These are phyloP conservation scores for Argyrosomus japonicus DNA, from an alignment of 2,113 vertebrate genomes.

Conservation along the genomic window DNA sequence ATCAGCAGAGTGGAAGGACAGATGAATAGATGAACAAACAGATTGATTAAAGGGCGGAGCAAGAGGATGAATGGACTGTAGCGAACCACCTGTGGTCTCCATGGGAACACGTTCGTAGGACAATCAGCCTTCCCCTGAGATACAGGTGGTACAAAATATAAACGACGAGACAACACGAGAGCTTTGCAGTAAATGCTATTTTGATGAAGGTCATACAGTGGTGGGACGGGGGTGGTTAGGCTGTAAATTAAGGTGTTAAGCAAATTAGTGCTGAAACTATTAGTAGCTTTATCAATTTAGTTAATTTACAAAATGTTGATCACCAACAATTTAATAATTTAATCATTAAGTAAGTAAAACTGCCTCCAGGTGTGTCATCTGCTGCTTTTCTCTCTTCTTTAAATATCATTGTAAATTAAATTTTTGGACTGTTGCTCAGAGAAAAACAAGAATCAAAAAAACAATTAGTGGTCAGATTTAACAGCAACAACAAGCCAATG, in stretches of 20 bases:
- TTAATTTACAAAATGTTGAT: background rate
- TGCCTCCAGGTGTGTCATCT: background rate
- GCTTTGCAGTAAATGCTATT: background rate
- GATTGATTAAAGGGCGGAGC: conserved; percentile 25
- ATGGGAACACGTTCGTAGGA: conserved; percentile 46
- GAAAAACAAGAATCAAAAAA: background rate
- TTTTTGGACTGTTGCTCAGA: background rate
- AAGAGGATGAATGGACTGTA: conserved; percentile 12
- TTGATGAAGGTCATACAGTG: background rate
- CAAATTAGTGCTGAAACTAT: background rate
- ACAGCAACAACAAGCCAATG: background rate
- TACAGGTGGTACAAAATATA: conserved; percentile 7
- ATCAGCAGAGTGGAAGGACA: conserved; percentile 19
- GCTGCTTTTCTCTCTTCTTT: background rate
- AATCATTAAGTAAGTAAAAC: background rate
- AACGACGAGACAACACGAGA: background rate
- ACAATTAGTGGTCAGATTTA: background rate
- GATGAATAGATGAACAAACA: conserved; percentile 22
- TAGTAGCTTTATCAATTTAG: background rate
- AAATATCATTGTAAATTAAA: background rate
- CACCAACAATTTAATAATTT: background rate
- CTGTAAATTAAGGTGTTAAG: background rate
- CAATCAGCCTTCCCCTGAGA: background rate
- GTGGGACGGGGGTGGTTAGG: background rate
- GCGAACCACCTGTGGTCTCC: conserved; percentile 45